Conservation (phyloP, 2,888 invertebrate species). For the Plebejus melissa region DNA sequence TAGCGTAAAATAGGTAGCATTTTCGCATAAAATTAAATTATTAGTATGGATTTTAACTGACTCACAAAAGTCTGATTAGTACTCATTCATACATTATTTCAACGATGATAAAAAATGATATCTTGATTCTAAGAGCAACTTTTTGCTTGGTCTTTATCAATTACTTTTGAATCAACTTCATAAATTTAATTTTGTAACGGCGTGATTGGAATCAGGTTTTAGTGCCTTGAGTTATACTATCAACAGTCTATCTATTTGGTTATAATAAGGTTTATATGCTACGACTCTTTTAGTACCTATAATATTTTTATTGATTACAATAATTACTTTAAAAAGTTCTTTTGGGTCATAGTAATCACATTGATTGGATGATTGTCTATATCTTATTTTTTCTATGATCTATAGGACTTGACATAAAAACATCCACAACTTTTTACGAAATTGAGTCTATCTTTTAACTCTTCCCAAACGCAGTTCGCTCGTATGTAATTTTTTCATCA, state of each 20-base stretch:
- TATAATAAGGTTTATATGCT: background rate
- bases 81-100: background rate
- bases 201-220: background rate
- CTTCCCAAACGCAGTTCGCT: too few relatives aligned
- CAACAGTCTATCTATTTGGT: background rate
- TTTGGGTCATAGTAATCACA: too few relatives aligned
- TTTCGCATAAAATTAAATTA: background rate
- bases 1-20: background rate
- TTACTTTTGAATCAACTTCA: background rate
- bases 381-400: too few relatives aligned
- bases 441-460: too few relatives aligned
- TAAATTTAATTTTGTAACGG: background rate
- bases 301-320: too few relatives aligned
- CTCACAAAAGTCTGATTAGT: background rate
- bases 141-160: background rate
- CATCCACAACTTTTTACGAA: too few relatives aligned
- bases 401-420: too few relatives aligned
- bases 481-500: too few relatives aligned
- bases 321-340: too few relatives aligned
- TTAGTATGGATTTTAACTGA: background rate
- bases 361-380: too few relatives aligned
- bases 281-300: too few relatives aligned
- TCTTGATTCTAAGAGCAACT: background rate
- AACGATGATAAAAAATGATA: background rate
- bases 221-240: background rate